phyloP scores from a whole-genome alignment of 2,113 vertebrate genomes.

The Arizona elegans region DNA sequence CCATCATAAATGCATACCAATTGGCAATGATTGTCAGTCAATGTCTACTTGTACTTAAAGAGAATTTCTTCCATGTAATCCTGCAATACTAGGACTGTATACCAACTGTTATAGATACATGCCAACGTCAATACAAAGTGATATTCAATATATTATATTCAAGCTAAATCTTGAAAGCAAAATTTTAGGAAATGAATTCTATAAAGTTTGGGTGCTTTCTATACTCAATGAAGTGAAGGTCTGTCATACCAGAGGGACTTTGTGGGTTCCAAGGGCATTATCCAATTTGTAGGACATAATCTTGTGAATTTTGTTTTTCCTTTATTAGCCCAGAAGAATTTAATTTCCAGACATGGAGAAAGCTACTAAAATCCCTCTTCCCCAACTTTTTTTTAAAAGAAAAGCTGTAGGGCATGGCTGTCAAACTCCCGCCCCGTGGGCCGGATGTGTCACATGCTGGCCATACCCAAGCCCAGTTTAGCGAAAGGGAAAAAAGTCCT shows the following conservation, averaged over 20 bases:
- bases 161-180: background rate
- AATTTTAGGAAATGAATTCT: background rate
- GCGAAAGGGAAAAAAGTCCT: no score
- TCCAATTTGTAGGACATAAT: background rate
- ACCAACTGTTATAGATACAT: background rate
- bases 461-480: no score
- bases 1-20: background rate
- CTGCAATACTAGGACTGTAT: background rate
- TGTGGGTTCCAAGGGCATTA: background rate
- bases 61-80: background rate
- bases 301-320: background rate
- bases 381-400: background rate
- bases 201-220: background rate
- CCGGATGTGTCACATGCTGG: no score
- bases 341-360: background rate
- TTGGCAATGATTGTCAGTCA: background rate
- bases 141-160: background rate
- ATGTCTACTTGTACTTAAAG: background rate
- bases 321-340: background rate
- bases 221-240: background rate
- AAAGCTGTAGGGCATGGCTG: background rate
- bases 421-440: rapidly evolving
- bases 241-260: background rate
- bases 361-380: background rate
- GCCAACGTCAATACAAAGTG: background rate